phyloP scores from a whole-genome alignment of 92 coral and sea anemone species.

The Porites divaricata region DNA sequence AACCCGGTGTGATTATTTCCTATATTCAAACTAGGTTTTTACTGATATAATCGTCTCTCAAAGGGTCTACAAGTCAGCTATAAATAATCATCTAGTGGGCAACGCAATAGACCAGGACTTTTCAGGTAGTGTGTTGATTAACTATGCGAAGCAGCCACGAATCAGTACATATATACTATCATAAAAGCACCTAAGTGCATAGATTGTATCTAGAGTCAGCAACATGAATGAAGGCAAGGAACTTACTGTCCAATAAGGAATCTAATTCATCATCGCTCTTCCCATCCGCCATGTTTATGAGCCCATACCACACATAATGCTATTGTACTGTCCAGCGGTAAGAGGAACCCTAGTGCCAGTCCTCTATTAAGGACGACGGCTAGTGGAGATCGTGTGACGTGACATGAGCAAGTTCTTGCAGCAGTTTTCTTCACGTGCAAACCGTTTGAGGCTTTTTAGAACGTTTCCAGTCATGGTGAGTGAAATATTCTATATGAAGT shows the following conservation, averaged over 20 bases:
- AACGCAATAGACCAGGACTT: no score
- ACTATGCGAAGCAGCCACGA: no score
- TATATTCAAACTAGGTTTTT: no score
- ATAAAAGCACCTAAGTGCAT: no score
- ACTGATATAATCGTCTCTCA: no score
- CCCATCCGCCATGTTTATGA: conserved; percentile 87
- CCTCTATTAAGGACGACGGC: background rate
- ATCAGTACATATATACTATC: no score
- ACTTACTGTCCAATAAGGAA: conserved; percentile 92
- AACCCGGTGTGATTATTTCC: no score
- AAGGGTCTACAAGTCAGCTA: no score
- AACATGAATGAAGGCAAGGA: background rate
- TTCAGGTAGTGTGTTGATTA: no score
- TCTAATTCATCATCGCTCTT: conserved; percentile 82
- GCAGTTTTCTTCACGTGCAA: background rate
- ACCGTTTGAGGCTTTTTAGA: conserved; percentile 9
- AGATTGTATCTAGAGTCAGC: background rate
- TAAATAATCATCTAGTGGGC: no score
- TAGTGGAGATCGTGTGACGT: background rate
- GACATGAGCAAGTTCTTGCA: conserved; percentile 5
- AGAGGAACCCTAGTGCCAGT: conserved; percentile 21
- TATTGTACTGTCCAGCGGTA: background rate
- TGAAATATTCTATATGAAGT: background rate
- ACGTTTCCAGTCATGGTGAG: conserved; percentile 47
- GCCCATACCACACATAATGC: background rate